A percentile compares a stretch with the other conserved stretches of the same genome.
These are phyloP conservation scores for Alligator sinensis DNA, from an alignment of 2,113 vertebrate species.

Conservation along the genomic window DNA sequence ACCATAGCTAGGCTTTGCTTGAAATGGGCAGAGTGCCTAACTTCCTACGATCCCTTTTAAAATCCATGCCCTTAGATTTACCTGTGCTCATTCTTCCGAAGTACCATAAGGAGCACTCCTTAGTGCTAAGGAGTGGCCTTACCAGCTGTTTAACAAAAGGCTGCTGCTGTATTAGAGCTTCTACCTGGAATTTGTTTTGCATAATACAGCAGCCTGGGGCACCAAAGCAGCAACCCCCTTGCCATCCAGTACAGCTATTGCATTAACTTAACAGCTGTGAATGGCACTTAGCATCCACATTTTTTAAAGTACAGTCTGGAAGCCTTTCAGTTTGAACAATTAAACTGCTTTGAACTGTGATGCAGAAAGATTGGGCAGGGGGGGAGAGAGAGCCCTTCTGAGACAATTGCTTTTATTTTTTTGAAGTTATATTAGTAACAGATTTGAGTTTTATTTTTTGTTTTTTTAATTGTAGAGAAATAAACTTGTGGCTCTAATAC, in stretches of 20 bases:
- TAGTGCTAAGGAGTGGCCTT: neutral
- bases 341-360: neutral
- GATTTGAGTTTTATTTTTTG: neutral
- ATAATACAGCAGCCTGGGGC: neutral
- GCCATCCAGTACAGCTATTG: neutral
- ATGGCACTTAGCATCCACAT: neutral
- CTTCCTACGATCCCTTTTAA: neutral
- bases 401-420: neutral
- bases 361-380: neutral
- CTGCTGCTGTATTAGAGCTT: neutral
- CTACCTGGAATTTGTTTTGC: neutral
- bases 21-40: neutral
- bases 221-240: neutral
- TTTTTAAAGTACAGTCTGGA: neutral
- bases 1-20: neutral
- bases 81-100: neutral
- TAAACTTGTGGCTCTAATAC: neutral
- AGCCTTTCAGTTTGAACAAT: neutral
- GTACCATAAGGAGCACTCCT: neutral
- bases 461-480: rapidly evolving
- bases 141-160: neutral
- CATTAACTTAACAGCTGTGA: neutral
- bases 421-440: neutral
- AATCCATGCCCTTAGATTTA: neutral
- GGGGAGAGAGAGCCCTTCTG: neutral